A percentile compares a stretch with the other conserved stretches of the same genome.
These are phyloP conservation scores for Tupaia tana DNA, from an alignment of 2,113 vertebrate species.

Conservation along the genomic window DNA sequence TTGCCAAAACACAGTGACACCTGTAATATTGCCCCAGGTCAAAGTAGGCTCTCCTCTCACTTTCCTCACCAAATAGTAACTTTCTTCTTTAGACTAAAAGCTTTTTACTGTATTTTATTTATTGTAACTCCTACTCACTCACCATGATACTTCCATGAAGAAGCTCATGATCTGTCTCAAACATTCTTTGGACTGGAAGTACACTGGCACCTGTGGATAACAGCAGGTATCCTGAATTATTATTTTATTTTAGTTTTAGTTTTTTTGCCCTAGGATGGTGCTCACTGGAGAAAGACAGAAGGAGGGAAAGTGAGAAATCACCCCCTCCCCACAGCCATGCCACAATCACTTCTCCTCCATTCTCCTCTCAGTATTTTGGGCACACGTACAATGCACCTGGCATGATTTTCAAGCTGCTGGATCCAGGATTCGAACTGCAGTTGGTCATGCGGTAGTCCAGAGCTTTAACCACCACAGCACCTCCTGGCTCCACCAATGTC, in stretches of 20 bases:
- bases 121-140: not conserved
- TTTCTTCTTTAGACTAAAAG: not conserved
- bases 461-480: too few relatives aligned
- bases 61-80: not conserved
- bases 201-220: not conserved
- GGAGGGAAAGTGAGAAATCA: too few relatives aligned
- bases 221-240: not conserved
- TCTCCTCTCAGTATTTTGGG: too few relatives aligned
- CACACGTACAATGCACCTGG: too few relatives aligned
- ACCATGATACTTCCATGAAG: not conserved
- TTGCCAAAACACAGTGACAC: not conserved
- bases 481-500: not conserved
- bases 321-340: too few relatives aligned
- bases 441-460: too few relatives aligned
- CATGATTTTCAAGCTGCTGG: too few relatives aligned
- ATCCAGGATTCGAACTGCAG: too few relatives aligned
- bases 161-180: not conserved
- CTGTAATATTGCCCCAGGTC: not conserved
- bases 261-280: too few relatives aligned
- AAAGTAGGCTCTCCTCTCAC: not conserved
- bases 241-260: too few relatives aligned
- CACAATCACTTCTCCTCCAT: too few relatives aligned
- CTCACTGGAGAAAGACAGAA: too few relatives aligned
- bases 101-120: slow-evolving; percentile 15
- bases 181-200: not conserved